Evolutionary conservation across 2,888 invertebrate species (phyloP), one percentile per base, ranked within the genome.

Genomic region (Pollenia amentaria): DNA sequence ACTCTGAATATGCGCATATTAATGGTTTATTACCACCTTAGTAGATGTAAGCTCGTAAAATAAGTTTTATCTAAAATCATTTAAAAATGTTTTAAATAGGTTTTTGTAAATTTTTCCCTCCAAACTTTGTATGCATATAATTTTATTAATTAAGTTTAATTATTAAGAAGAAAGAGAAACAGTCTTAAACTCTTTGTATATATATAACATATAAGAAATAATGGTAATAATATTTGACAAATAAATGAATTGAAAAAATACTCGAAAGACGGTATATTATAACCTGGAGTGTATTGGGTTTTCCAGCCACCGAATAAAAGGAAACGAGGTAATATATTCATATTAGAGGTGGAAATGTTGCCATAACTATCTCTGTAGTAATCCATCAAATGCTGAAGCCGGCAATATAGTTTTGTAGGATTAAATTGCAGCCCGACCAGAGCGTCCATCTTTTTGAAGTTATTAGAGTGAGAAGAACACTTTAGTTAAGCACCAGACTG

Each of bases 291-390:
- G 93, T 99, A 99, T 89, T 98, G 97, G 10, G 99, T 99, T 93
- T 97, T 98, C 99, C 99, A 99, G 14, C 99, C 99, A 78, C 99
- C 99, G 93, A 99, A 99, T 6, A 99, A 94, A 3, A 99, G 99
- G 93, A 99, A 99, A 90, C 99, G 95, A 0, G 99, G 99, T 70
- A 97, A 95, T 38, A 97, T 94, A 88, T 96, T 95, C 94, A 99
- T 97, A 92, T 98, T 97, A 0, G 99, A 99, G 11, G 99, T 99
- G 0, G 99, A 99, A 91, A 99, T 99, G 93, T 99, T 99, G 53
- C 98, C 99, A 92, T 99, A 99, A 89, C 98, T 98, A 93, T 99
- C 99, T 77, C 93, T 90, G 72, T 99, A 99, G 93, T 99, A 99
- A 12, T 99, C n/a, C 98, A 93, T 98, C 99, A 55, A 96, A 95